Conservation (phyloP, 2,113 vertebrate species). For the Tupaia tana region DNA sequence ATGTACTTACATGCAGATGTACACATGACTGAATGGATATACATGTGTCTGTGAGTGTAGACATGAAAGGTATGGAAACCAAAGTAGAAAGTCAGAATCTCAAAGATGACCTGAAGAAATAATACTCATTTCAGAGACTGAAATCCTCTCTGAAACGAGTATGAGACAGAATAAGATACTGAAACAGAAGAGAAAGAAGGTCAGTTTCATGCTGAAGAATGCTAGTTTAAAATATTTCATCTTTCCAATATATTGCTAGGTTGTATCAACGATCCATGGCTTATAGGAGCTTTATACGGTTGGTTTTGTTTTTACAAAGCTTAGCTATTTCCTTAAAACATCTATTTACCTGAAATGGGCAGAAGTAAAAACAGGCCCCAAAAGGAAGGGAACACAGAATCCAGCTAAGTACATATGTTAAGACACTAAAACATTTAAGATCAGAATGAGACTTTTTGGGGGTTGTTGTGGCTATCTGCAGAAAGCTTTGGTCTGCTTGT, state of each 20-base stretch:
- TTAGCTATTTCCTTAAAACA: constrained; percentile 11
- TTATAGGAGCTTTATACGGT: background rate
- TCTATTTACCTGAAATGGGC: background rate
- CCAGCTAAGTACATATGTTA: background rate
- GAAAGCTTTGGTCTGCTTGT: background rate
- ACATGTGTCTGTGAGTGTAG: constrained; percentile 78
- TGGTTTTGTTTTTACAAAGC: background rate
- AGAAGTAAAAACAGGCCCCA: background rate
- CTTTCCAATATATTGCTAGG: background rate
- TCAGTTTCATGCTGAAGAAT: constrained; percentile 74
- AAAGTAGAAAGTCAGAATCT: constrained; percentile 81
- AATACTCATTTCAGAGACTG: constrained; percentile 78
- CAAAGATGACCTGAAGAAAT: constrained; percentile 80
- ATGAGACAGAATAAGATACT: constrained; percentile 75
- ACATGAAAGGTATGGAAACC: constrained; percentile 82
- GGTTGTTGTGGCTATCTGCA: background rate
- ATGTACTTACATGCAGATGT: constrained; percentile 80
- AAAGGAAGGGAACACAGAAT: background rate
- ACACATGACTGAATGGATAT: constrained; percentile 80
- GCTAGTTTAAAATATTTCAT: constrained; percentile 46
- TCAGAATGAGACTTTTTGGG: background rate
- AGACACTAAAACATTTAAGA: background rate
- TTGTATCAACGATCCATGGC: background rate
- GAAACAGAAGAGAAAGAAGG: constrained; percentile 80
- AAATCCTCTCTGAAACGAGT: constrained; percentile 73